Evolutionary conservation across 23 tunicate genomes (phyloP), one percentile per base, ranked within the genome.

Genomic region (Styela clava): DNA sequence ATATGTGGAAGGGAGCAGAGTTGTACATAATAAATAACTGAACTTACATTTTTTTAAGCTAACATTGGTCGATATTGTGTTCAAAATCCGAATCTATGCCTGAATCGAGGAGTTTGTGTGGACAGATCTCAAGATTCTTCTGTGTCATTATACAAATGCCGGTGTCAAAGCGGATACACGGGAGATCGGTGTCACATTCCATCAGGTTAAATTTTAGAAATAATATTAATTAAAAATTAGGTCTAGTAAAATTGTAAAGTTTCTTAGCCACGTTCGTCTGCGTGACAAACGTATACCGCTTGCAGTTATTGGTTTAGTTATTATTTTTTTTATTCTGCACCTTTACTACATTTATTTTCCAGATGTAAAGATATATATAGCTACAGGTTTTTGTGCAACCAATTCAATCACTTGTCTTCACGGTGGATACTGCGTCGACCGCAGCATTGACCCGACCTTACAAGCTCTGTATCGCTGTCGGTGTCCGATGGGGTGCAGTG

Each of bases 341-440:
- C n/a, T n/a, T n/a, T n/a, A n/a, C n/a, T n/a, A n/a, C n/a, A n/a
- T n/a, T n/a, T n/a, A n/a, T n/a, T n/a, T n/a, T n/a, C n/a, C 56
- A 44, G 56, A 12, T 44, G 12, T 44, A 5, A 44, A 44, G 56
- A 5, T 44, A 7, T 5, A 44, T 12, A 5, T 12, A 5, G 56
- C 56, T 5, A 44, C 56, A 5, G 56, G 56, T 44, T 67, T 25
- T 29, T 67, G 71, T 1, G 31, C 24, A 0, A 29, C 12, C 12
- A 18, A 67, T 67, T 29, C 71, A 67, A 67, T 25, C 71, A 27
- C 71, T 25, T 67, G 71, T 29, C 16, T 67, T 18, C 19, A 67
- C 24, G 71, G 71, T 0, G 71, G 71, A 67, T 29, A 67, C 31
- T 67, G 71, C 24, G 71, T 67, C 24, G 71, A 67, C 24, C 16